Conservation (phyloP, 2,797 vertebrate species). For the Tadarida brasiliensis region DNA sequence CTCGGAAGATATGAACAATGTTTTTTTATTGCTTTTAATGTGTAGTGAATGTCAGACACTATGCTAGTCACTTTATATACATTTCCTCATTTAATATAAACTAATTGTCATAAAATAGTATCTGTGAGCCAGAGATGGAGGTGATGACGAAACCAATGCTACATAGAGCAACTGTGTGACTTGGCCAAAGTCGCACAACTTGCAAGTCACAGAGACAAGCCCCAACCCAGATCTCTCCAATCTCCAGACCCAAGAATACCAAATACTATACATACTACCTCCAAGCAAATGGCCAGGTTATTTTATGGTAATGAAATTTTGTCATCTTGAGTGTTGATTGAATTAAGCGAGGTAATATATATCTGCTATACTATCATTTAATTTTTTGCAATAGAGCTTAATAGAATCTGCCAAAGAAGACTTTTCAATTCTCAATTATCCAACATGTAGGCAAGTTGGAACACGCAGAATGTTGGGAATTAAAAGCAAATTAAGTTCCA, state of each 20-base stretch:
- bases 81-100: constrained; percentile 4
- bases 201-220: constrained; percentile 60
- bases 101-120: constrained; percentile 17
- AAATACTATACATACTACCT: neutral
- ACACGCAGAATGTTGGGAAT: neutral
- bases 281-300: neutral
- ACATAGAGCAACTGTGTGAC: neutral
- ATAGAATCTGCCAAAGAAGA: constrained; percentile 24
- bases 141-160: neutral
- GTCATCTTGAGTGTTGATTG: neutral
- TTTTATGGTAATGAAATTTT: constrained; percentile 8
- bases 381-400: constrained; percentile 44
- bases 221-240: constrained; percentile 37
- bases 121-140: neutral
- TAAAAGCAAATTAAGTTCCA: constrained; percentile 58
- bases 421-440: constrained; percentile 31
- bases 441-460: constrained; percentile 7
- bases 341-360: neutral
- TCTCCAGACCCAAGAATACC: constrained; percentile 26
- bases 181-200: constrained; percentile 3
- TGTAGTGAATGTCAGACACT: neutral
- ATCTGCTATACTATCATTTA: neutral
- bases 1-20: neutral
- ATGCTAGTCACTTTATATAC: neutral
- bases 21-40: constrained; percentile 39